Base-by-base conservation (phyloP, 1,140 invertebrate genomes). In the Pseudomyrmex cubaensis region DNA sequence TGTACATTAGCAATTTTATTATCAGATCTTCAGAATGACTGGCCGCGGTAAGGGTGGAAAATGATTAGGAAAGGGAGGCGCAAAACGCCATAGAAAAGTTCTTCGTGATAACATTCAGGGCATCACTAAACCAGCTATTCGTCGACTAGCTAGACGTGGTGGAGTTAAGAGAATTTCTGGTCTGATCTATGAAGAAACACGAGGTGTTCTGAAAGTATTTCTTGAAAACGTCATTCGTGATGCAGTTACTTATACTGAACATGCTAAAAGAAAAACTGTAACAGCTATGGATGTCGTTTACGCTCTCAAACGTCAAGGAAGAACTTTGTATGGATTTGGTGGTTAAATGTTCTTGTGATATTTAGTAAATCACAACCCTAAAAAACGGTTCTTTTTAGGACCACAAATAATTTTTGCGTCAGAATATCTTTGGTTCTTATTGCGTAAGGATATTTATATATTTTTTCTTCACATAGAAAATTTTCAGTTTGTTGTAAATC, bases 11-110 rank as follows among this genome's bases (percentile, higher is more conserved):
- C 25, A 4, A 25, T 25, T 25, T 25, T 25, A 25, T 4, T 2
- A 25, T 25, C 25, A 25, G 3, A 25, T 25, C 2, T 25, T 25
- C 3, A 25, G 0, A 25, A 95, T 96, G 95, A 95, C 95, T 92
- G 95, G 20, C 20, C 20, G 20, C 20, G 20, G 20, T 20, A 20
- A 20, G 20, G 20, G 20, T 20, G 20, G 20, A 20, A 20, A 20
- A 20, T 0, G 20, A 20, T 20, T 20, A 0, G 20, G 20, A 20
- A 20, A 20, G 0, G 20, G 20, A 20, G 20, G 20, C 20, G 20
- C 20, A 0, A 20, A 20, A 20, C 20, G 20, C 20, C 20, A 20
- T 20, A 20, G 20, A 20, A 20, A 20, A 20, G 20, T 20, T 20
- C 20, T 20, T 20, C 20, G 20, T 20, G 20, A 20, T 20, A 20